Percentiles rank a stretch among this genome's conserved stretches.
phyloP scores from a whole-genome alignment of 2,888 invertebrate genomes.

The Flexamia atlantica region DNA sequence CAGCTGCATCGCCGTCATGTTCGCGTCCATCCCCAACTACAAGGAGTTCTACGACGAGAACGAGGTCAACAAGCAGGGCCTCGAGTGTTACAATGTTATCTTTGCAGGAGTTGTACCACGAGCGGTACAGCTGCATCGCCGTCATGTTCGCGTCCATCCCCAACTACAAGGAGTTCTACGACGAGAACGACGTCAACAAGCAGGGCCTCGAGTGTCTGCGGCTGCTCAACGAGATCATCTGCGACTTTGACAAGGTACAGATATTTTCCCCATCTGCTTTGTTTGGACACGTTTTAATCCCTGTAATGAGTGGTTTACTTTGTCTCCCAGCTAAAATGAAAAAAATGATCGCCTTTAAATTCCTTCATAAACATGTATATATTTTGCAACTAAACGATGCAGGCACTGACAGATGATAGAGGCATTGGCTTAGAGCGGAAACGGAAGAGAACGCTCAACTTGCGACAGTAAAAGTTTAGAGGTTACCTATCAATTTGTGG shows the following conservation, averaged over 20 bases:
- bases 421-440: too few species aligned
- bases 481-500: too few species aligned
- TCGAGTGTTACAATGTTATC: slow-evolving; percentile 79
- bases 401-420: too few species aligned
- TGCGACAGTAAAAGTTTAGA: too few species aligned
- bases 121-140: slow-evolving; percentile 94
- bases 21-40: slow-evolving; percentile 98
- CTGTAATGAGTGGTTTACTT: too few species aligned
- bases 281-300: too few species aligned
- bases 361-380: too few species aligned
- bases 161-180: slow-evolving; percentile 98
- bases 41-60: slow-evolving; percentile 98
- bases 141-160: slow-evolving; percentile 99
- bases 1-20: slow-evolving; percentile 97
- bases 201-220: slow-evolving; percentile 90
- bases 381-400: too few species aligned
- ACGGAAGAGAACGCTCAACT: too few species aligned
- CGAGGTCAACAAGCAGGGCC: slow-evolving; percentile 96
- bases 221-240: slow-evolving; percentile 97
- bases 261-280: too few species aligned
- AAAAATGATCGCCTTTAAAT: too few species aligned
- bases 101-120: slow-evolving; percentile 93
- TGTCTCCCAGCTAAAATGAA: too few species aligned
- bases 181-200: slow-evolving; percentile 97
- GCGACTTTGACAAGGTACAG: slow-evolving; percentile 98